Conservation (phyloP, 2,888 invertebrate genomes). For the Drosophila fungiperda region DNA sequence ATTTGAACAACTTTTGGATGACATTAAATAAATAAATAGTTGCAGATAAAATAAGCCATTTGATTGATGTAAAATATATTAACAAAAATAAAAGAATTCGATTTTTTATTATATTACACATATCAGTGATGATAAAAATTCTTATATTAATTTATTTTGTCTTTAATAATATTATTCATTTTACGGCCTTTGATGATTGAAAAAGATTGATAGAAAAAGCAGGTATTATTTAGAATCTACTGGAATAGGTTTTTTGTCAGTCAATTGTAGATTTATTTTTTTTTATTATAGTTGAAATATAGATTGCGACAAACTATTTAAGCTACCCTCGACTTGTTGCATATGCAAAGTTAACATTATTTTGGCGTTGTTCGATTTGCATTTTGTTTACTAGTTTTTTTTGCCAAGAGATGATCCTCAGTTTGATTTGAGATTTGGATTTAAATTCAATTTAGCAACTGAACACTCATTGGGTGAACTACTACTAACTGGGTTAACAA, state of each 20-base stretch:
- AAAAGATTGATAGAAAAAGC: neutral
- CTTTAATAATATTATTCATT: neutral
- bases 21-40: neutral
- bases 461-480: neutral
- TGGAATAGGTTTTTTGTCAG: neutral
- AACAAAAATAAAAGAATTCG: no score
- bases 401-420: constrained; percentile 15
- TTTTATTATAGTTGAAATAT: neutral
- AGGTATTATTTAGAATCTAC: neutral
- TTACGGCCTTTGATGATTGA: neutral
- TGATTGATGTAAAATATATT: no score
- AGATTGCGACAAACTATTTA: neutral
- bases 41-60: neutral
- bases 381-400: constrained; percentile 6
- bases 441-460: constrained; percentile 7
- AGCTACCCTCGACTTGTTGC: constrained; percentile 31
- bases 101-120: neutral
- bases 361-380: constrained; percentile 36
- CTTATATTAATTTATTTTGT: neutral
- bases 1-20: neutral
- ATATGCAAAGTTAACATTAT: constrained; percentile 29
- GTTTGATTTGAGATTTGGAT: constrained; percentile 3
- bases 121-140: neutral
- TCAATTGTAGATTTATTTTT: neutral
- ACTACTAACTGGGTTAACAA: constrained; percentile 1